These are phyloP conservation scores for Axinella damicornis DNA, from an alignment of 37 sponge, comb jelly and placozoan species.

Conservation along the genomic window DNA sequence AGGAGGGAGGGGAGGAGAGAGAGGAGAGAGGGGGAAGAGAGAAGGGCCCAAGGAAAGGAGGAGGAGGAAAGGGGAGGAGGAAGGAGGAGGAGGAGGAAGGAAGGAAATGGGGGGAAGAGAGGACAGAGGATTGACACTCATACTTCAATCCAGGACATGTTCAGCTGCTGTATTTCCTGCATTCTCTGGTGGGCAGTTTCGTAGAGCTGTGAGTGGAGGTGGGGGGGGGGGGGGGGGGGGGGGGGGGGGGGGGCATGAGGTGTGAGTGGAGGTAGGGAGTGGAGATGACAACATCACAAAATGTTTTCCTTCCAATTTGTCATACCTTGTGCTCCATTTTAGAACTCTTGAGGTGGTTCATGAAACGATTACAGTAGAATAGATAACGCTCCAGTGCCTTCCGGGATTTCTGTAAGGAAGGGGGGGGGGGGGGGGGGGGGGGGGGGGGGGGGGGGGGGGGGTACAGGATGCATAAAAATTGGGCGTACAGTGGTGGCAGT, in stretches of 20 bases:
- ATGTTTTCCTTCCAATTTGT: too few relatives aligned
- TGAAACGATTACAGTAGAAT: slow-evolving; percentile 91
- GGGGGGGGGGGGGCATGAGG: background rate
- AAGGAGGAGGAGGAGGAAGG: background rate
- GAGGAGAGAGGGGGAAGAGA: background rate
- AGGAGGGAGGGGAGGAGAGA: background rate
- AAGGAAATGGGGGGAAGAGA: background rate
- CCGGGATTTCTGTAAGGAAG: slow-evolving; percentile 51
- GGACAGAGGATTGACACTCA: too few relatives aligned
- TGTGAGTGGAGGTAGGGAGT: background rate
- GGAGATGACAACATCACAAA: too few relatives aligned
- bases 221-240: background rate
- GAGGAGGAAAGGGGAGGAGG: background rate
- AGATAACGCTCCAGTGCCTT: slow-evolving; percentile 85
- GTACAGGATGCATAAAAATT: background rate
- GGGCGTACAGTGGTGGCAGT: background rate
- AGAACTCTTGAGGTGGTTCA: slow-evolving; percentile 85
- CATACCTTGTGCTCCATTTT: slow-evolving; percentile 67
- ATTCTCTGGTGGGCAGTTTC: slow-evolving; percentile 81
- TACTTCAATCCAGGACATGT: slow-evolving; percentile 89
- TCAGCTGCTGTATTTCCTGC: slow-evolving; percentile 83
- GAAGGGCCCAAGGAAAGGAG: background rate
- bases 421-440: background rate
- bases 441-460: background rate
- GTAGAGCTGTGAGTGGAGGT: slow-evolving; percentile 60